Base-by-base conservation (phyloP, 2,888 invertebrate species). In the Elgonia sp. region DNA sequence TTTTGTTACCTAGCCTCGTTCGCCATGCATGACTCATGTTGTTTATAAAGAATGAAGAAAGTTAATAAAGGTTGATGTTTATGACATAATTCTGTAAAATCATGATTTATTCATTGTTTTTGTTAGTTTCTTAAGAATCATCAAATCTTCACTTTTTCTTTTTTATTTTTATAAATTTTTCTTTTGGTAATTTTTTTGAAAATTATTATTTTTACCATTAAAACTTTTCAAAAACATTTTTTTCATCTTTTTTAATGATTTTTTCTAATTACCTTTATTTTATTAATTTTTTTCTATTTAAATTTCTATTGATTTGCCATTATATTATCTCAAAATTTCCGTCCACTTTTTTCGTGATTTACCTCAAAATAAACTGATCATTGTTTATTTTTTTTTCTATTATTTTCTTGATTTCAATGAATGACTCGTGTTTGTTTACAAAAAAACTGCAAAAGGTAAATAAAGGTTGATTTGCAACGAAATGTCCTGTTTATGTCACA, bases 21-120 rank as follows among this genome's bases (percentile, higher is more conserved):
- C 60, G 57, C 67, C 37, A 60, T 12, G 37, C 42, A 69, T 79
- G 79, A 79, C 55, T 77, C 77, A 67, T 21, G 21, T 29, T n/a
- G 60, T 16, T 73, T n/a, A 20, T 5, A 37, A 29, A 57, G 40
- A 40, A 69, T 29, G 18, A 21, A 20, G 29, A 42, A 69, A 69
- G 18, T 69, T 67, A 57, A 55, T 62, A 72, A 69, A 69, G 29
- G 69, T 29, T 37, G 53, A 63, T 40, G 46, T 46, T 69, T 16
- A 50, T 21, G 50, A 12, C 39, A 29, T 40, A 42, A 50, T 16
- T 29, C 29, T 29, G 29, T 29, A 29, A n/a, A 16, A 10, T 2
- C 16, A 53, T 46, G 29, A 29, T 29, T 29, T 5, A 29, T 29
- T 29, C 29, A 5, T 1, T 29, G 29, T 29, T 29, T 29, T 29